These are phyloP conservation scores for Sebastes iracundus DNA, from an alignment of 2,797 vertebrate genomes.

Conservation along the genomic window DNA sequence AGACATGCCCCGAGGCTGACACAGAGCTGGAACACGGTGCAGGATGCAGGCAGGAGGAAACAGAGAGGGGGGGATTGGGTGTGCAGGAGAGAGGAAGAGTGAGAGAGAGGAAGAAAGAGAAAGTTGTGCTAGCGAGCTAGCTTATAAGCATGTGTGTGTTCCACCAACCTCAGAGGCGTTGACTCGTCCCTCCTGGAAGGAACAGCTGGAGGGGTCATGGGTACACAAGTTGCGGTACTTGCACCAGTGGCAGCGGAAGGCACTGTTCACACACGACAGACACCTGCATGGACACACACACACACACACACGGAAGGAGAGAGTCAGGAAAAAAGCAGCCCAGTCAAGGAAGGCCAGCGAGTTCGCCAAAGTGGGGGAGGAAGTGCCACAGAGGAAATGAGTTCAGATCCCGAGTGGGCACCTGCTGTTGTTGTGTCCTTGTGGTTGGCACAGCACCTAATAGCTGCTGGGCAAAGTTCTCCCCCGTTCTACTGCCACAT, in stretches of 20 bases:
- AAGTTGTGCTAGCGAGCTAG: not conserved
- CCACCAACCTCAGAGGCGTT: conserved; percentile 92
- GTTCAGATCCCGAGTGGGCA: conserved; percentile 68
- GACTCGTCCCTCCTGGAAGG: conserved; percentile 98
- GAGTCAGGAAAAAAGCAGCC: conserved; percentile 19
- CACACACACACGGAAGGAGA: conserved; percentile 13
- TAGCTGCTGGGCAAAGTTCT: conserved; percentile 37
- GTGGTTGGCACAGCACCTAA: conserved; percentile 58
- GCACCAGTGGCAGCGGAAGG: conserved; percentile 99
- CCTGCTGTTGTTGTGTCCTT: conserved; percentile 75
- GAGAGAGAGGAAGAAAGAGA: not conserved
- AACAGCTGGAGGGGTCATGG: conserved; percentile 97
- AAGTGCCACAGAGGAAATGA: conserved; percentile 70
- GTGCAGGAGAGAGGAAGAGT: not conserved
- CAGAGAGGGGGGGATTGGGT: not conserved
- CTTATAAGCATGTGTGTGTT: not conserved
- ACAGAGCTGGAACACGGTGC: conserved; percentile 42
- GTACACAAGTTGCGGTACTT: conserved; percentile 98
- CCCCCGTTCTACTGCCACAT: conserved; percentile 21
- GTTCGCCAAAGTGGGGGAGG: conserved; percentile 46
- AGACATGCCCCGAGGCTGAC: conserved; percentile 64
- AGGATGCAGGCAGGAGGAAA: conserved; percentile 36
- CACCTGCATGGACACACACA: conserved; percentile 83
- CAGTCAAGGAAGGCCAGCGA: conserved; percentile 31
- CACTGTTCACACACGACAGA: conserved; percentile 97